These are phyloP conservation scores for Aphidius gifuensis DNA, from an alignment of 1,140 invertebrate genomes.

Conservation along the genomic window DNA sequence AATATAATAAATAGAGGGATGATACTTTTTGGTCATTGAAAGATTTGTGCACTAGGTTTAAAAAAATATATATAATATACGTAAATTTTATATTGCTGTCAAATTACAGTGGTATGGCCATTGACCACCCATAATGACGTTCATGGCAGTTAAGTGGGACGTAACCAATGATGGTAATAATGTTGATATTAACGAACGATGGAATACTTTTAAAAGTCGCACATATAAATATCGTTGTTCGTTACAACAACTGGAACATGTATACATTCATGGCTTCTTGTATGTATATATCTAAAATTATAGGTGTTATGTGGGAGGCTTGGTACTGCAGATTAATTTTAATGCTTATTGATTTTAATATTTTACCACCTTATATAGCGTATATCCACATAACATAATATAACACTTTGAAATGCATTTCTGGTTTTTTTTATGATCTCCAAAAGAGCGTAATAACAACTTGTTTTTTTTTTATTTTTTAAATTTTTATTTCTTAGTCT, in stretches of 20 bases:
- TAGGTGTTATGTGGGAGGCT: constrained; percentile 20
- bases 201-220: constrained; percentile 10
- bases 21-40: constrained; percentile 2
- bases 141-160: constrained; percentile 23
- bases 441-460: not conserved
- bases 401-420: not conserved
- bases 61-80: not conserved
- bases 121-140: constrained; percentile 30
- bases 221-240: not conserved
- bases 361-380: constrained; percentile 26
- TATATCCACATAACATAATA: not conserved
- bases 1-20: not conserved
- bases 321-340: constrained; percentile 22
- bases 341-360: constrained; percentile 32
- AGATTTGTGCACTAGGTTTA: not conserved
- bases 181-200: constrained; percentile 31
- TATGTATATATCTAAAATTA: constrained; percentile 17
- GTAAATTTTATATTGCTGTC: constrained; percentile 27
- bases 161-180: constrained; percentile 27
- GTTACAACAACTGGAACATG: constrained; percentile 1
- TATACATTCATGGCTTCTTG: not conserved
- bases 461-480: no score
- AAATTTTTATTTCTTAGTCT: no score
- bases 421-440: constrained; percentile 9
- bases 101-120: constrained; percentile 32